Evolutionary conservation across 2,113 vertebrate species (phyloP).

Genomic region (Cheilinus undulatus): DNA sequence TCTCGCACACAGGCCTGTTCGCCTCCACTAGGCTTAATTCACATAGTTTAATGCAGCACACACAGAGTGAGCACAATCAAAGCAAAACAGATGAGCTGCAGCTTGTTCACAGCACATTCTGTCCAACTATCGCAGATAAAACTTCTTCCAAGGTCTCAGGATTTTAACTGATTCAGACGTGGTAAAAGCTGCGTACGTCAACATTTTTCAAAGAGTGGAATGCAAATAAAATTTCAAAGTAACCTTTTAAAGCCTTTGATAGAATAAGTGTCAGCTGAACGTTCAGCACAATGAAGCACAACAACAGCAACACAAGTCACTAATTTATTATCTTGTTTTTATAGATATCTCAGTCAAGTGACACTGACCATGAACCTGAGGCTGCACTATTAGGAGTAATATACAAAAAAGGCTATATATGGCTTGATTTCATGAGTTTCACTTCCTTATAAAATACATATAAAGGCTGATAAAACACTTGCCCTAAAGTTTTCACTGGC

Average conservation of each 20-base stretch:
- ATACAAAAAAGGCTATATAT: not conserved
- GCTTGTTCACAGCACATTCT: slow-evolving; percentile 23
- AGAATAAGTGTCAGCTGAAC: not conserved
- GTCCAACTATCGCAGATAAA: slow-evolving; percentile 12
- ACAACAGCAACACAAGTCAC: not conserved
- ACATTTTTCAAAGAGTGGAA: not conserved
- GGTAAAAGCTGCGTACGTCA: not conserved
- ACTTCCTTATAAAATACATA: not conserved
- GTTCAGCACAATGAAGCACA: too few relatives aligned
- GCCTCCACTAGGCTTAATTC: slow-evolving; percentile 1
- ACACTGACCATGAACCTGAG: not conserved
- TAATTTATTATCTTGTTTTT: slow-evolving; percentile 3
- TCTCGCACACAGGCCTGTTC: slow-evolving; percentile 18
- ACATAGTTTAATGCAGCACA: slow-evolving; percentile 21
- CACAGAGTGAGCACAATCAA: slow-evolving; percentile 12
- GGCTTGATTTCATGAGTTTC: not conserved
- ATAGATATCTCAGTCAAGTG: slow-evolving; percentile 13
- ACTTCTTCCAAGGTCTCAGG: not conserved
- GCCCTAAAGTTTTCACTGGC: not conserved
- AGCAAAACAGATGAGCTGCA: slow-evolving; percentile 47
- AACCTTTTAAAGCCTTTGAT: not conserved
- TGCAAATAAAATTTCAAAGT: not conserved
- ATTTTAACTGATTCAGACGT: not conserved
- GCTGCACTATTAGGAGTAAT: slow-evolving; percentile 2
- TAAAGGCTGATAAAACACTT: not conserved